A percentile compares a stretch with the other conserved stretches of the same genome.
Conservation (phyloP, 2,888 invertebrate species). For the Enchytraeus crypticus region DNA sequence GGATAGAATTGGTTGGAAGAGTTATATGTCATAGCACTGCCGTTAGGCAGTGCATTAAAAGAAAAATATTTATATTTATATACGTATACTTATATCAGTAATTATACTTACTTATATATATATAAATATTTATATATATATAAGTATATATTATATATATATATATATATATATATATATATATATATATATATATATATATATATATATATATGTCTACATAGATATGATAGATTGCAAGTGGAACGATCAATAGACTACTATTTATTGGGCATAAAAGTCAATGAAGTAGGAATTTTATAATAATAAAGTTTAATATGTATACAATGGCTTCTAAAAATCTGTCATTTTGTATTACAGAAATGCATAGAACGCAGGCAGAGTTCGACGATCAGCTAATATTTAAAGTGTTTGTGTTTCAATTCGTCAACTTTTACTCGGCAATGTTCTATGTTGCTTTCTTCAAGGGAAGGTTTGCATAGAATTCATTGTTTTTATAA, state of each 20-base stretch:
- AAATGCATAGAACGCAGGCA: constrained; percentile 49
- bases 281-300: too few relatives aligned
- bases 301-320: too few relatives aligned
- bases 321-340: too few relatives aligned
- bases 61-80: not conserved
- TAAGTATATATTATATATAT: too few relatives aligned
- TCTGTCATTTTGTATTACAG: constrained; percentile 31
- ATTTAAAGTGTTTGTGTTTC: constrained; percentile 50
- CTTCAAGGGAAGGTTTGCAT: constrained; percentile 48
- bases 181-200: not conserved
- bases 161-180: not conserved
- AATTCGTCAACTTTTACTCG: constrained; percentile 50
- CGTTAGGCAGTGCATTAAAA: too few relatives aligned
- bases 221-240: too few relatives aligned
- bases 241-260: too few relatives aligned
- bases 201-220: not conserved
- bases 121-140: too few relatives aligned
- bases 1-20: too few relatives aligned
- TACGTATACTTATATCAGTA: not conserved
- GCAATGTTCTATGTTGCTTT: constrained; percentile 50
- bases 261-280: too few relatives aligned
- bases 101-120: too few relatives aligned
- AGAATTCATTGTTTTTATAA: not conserved
- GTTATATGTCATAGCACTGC: too few relatives aligned
- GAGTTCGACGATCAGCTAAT: constrained; percentile 49